These are phyloP conservation scores for Drosophila mojavensis DNA, from an alignment of 1,140 invertebrate species.

Conservation along the genomic window DNA sequence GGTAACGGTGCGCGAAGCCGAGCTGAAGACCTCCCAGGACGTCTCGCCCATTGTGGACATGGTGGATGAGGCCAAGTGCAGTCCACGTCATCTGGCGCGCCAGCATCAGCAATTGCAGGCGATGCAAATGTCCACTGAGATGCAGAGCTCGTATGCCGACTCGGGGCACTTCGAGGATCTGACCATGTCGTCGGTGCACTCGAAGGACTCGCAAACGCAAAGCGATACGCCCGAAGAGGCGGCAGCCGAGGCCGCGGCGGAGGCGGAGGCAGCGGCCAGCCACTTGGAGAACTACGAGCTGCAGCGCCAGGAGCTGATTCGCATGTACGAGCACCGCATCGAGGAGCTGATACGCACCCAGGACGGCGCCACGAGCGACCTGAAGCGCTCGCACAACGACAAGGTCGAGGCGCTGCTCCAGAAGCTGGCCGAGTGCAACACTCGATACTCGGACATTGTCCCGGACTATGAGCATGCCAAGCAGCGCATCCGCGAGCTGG, in stretches of 20 bases:
- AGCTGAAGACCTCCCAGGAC: constrained; percentile 84
- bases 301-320: constrained; percentile 88
- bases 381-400: constrained; percentile 91
- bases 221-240: constrained; percentile 82
- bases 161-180: constrained; percentile 94
- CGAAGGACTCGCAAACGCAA: constrained; percentile 88
- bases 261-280: constrained; percentile 11
- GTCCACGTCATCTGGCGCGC: constrained; percentile 82
- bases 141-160: constrained; percentile 90
- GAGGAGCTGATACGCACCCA: constrained; percentile 89
- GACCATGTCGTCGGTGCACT: constrained; percentile 89
- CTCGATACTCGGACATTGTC: constrained; percentile 88
- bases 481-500: constrained; percentile 87
- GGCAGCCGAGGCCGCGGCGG: constrained; percentile 24
- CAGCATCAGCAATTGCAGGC: constrained; percentile 54
- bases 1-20: constrained; percentile 89
- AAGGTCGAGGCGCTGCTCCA: constrained; percentile 91
- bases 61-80: constrained; percentile 84
- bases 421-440: constrained; percentile 91
- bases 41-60: constrained; percentile 84
- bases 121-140: constrained; percentile 84
- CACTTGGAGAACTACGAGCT: constrained; percentile 84
- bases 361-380: constrained; percentile 88
- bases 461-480: constrained; percentile 88
- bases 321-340: constrained; percentile 89